Conservation (phyloP, 2,888 invertebrate species). For the Capitulum mitella region DNA sequence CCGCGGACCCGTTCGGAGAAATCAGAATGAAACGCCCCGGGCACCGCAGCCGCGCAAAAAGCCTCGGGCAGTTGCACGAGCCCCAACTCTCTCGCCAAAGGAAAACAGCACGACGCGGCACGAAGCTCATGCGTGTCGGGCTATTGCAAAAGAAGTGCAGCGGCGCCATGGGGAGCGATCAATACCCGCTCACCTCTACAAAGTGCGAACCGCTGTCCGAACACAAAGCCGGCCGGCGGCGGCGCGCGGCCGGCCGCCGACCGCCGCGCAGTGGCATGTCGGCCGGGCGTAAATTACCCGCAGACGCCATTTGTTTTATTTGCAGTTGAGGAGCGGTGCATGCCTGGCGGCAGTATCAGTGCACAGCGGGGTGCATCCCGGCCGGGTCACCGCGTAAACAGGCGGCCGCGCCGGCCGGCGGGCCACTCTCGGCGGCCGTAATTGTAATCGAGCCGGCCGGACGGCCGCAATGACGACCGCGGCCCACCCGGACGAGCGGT, state of each 20-base stretch:
- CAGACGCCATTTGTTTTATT: constrained; percentile 1
- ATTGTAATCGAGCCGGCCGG: not conserved
- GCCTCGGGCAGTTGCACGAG: no score
- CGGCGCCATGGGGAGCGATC: not conserved
- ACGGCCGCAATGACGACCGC: not conserved
- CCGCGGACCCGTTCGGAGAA: not conserved
- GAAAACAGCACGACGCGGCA: no score
- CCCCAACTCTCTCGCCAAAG: no score
- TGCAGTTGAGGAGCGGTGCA: not conserved
- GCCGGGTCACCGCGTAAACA: not conserved
- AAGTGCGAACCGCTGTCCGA: not conserved
- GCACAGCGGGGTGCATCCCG: not conserved
- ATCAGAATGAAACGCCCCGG: not conserved
- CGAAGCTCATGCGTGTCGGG: not conserved
- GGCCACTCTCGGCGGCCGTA: not conserved
- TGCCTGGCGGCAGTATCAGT: not conserved
- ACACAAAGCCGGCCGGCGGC: not conserved
- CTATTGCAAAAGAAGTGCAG: not conserved
- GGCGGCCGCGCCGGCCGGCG: not conserved
- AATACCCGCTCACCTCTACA: not conserved
- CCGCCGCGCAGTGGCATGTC: no score
- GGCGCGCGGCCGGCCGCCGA: not conserved
- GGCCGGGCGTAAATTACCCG: constrained; percentile 7
- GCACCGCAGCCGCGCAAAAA: not conserved
- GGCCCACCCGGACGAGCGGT: not conserved